Conservation (phyloP, 2,113 vertebrate species). For the Megalops atlanticus region DNA sequence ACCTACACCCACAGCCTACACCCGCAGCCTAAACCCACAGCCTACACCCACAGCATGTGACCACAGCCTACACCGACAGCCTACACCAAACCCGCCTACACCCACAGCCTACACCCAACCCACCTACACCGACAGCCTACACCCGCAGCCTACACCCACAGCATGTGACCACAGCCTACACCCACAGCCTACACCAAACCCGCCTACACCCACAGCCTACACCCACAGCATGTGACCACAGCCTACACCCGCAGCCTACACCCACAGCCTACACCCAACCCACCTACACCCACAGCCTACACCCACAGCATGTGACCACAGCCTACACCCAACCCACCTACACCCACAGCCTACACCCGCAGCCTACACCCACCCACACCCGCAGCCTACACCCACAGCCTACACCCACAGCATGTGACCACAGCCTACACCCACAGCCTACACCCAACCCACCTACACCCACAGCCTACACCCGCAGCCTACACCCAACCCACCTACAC, state of each 20-base stretch:
- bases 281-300: too few relatives aligned
- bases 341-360: too few relatives aligned
- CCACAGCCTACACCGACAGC: background rate
- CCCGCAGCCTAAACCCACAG: too few relatives aligned
- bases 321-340: background rate
- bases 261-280: too few relatives aligned
- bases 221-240: background rate
- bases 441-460: background rate
- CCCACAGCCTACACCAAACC: background rate
- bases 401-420: too few relatives aligned
- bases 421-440: too few relatives aligned
- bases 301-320: too few relatives aligned
- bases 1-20: slow-evolving; percentile 5
- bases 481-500: too few relatives aligned
- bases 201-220: background rate
- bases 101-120: slow-evolving; percentile 8
- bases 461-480: slow-evolving; percentile 41
- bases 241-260: background rate
- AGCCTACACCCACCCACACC: too few relatives aligned
- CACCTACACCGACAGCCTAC: background rate
- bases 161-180: too few relatives aligned
- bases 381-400: too few relatives aligned
- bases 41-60: too few relatives aligned
- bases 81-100: background rate
- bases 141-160: background rate